Percentiles rank a stretch among this genome's conserved stretches.
phyloP scores from a whole-genome alignment of 2,113 vertebrate species.

The Syngnathoides biaculeatus region DNA sequence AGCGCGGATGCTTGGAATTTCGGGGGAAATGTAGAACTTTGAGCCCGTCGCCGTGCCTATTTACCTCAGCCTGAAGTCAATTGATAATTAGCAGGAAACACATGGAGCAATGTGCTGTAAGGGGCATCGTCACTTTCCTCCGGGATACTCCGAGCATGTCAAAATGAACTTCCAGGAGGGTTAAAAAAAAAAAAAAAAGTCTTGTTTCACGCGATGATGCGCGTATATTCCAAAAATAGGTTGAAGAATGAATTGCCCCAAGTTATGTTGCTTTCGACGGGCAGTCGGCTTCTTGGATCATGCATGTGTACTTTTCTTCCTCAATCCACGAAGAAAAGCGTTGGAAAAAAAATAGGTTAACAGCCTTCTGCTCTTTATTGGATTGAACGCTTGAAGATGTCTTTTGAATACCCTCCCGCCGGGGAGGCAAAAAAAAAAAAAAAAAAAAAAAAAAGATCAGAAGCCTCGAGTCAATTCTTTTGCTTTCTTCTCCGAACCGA shows the following conservation, averaged over 20 bases:
- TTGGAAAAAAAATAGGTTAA: background rate
- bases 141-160: background rate
- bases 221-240: background rate
- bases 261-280: background rate
- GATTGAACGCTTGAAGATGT: slow-evolving; percentile 11
- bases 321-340: background rate
- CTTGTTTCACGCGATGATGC: background rate
- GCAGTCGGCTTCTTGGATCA: background rate
- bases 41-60: background rate
- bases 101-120: background rate
- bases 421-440: background rate
- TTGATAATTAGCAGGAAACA: background rate
- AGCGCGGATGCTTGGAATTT: background rate
- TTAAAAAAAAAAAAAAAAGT: too few species aligned
- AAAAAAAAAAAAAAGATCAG: background rate
- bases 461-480: slow-evolving; percentile 25
- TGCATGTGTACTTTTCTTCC: background rate
- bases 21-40: background rate
- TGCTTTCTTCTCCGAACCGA: slow-evolving; percentile 18
- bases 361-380: slow-evolving; percentile 20
- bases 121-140: background rate
- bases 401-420: slow-evolving; percentile 18
- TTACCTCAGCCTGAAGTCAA: background rate
- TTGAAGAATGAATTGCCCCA: background rate
- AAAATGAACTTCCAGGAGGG: too few species aligned